Evolutionary conservation across 1,140 invertebrate genomes (phyloP), one percentile per base, ranked within the genome.

Genomic region (Aphelinus atriplicis): DNA sequence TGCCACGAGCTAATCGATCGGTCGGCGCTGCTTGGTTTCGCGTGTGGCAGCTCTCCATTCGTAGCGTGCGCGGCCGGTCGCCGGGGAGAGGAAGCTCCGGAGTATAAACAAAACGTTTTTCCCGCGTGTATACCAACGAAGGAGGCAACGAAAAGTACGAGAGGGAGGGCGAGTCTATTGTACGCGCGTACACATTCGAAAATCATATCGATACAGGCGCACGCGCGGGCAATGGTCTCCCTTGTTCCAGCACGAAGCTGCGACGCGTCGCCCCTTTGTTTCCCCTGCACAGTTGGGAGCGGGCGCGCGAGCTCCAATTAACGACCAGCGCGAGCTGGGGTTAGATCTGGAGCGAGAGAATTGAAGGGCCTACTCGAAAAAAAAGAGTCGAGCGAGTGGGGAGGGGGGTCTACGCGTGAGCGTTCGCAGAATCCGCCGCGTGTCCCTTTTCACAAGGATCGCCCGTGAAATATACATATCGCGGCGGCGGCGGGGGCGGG

Each of bases 331-430:
- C 3, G 7, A 26, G 62, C 42, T 5, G 26, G 6, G 78, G 79
- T 60, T 80, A 82, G 81, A 86, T 85, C 77, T 86, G 75, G 85
- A 85, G 84, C 82, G 81, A 83, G 83, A 86, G 80, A 83, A 83
- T 84, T 85, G 82, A 82, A 87, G 86, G 83, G 83, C 68, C 57
- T 9, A 43, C 63, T 65, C 48, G 63, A 53, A 26, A 26, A 26
- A 26, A 26, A 26, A 26, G 26, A 26, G 26, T 26, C 26, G 26
- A 26, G 26, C 26, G 26, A 26, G 26, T 26, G 26, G 26, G 26
- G 26, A 26, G 26, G 26, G 26, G 26, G 26, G 45, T 1, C 61
- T 5, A 5, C n/a, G 43, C 6, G 57, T 42, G 68, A 6, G 46
- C 3, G 46, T 26, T 7, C 42, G 46, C 56, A 60, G 55, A 57